These are phyloP conservation scores for Caenorhabditis becei DNA, from an alignment of 2,888 invertebrate genomes.

Conservation along the genomic window DNA sequence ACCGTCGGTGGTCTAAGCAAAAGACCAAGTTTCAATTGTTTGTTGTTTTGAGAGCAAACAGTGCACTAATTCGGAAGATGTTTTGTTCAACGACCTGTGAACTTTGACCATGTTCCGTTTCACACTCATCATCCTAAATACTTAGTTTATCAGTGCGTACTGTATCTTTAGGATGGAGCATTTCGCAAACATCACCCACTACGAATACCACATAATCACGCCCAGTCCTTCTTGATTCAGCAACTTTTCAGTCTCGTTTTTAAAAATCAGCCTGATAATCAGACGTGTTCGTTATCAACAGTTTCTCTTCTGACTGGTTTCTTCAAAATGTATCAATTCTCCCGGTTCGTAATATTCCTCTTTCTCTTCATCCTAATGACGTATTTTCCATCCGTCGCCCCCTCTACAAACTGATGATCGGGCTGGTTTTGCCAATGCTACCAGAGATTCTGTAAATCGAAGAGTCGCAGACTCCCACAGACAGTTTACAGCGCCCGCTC, in stretches of 20 bases:
- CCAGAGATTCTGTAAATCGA: neutral
- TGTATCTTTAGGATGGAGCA: too few species aligned
- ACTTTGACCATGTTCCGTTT: neutral
- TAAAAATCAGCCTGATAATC: neutral
- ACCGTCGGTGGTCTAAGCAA: neutral
- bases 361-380: constrained; percentile 19
- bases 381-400: constrained; percentile 4
- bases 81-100: neutral
- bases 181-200: too few species aligned
- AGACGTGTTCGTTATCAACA: neutral
- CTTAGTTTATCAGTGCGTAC: neutral
- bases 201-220: too few species aligned
- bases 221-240: too few species aligned
- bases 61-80: neutral
- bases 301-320: neutral
- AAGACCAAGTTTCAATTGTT: constrained; percentile 14
- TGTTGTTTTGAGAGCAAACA: constrained; percentile 6
- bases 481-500: constrained; percentile 32
- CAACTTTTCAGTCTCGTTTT: too few species aligned
- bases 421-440: constrained; percentile 40
- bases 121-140: neutral
- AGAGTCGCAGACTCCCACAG: constrained; percentile 18
- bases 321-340: neutral
- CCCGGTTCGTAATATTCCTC: neutral
- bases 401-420: constrained; percentile 28